Evolutionary conservation across 1,140 invertebrate genomes (phyloP).

Genomic region (Drosophila kurseongensis): DNA sequence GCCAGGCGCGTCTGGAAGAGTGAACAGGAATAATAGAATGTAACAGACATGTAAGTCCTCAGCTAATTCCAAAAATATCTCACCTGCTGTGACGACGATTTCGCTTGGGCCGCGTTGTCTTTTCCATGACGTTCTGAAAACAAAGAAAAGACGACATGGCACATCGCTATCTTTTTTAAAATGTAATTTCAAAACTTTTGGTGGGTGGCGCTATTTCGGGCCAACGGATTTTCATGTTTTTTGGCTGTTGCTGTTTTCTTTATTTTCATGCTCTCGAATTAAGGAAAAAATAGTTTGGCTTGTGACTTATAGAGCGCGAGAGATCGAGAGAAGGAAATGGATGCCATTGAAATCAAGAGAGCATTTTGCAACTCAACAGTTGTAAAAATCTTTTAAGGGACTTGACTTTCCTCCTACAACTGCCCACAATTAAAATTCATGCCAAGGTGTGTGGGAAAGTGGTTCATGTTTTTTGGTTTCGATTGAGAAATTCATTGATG

Average conservation of each 20-base stretch:
- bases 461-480: conserved; percentile 27
- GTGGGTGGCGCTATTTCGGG: conserved; percentile 80
- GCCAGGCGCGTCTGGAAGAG: conserved; percentile 73
- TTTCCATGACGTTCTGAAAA: conserved; percentile 54
- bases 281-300: conserved; percentile 61
- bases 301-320: conserved; percentile 19
- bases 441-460: conserved; percentile 21
- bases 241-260: conserved; percentile 67
- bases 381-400: conserved; percentile 33
- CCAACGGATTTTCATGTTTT: conserved; percentile 72
- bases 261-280: conserved; percentile 29
- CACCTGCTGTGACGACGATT: conserved; percentile 86
- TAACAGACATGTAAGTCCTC: background rate
- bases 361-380: background rate
- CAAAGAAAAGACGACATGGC: conserved; percentile 20
- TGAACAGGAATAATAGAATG: background rate
- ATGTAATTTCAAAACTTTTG: conserved; percentile 75
- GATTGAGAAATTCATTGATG: conserved; percentile 65
- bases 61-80: conserved; percentile 9
- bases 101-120: conserved; percentile 85
- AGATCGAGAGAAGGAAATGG: conserved; percentile 7
- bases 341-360: conserved; percentile 34
- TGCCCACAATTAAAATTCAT: conserved; percentile 16
- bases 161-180: conserved; percentile 33
- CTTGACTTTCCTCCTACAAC: conserved; percentile 4